phyloP scores from a whole-genome alignment of 2,797 vertebrate genomes.

The Echiichthys vipera region DNA sequence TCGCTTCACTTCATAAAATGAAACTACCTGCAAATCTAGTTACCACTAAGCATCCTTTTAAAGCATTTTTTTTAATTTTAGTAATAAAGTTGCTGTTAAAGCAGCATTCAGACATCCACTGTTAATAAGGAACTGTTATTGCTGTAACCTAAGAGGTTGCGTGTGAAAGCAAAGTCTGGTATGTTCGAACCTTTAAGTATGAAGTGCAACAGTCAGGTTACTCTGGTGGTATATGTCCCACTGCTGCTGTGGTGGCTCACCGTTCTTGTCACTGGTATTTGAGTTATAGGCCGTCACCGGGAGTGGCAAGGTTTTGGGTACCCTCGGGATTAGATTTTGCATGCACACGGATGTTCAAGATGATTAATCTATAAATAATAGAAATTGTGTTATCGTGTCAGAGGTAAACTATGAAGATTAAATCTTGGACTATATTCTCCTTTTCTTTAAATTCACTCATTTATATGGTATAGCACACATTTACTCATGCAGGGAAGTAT shows the following conservation, averaged over 20 bases:
- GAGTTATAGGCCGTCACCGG: slow-evolving; percentile 61
- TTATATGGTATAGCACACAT: neutral
- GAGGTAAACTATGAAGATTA: slow-evolving; percentile 5
- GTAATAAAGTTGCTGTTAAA: neutral
- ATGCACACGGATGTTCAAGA: slow-evolving; percentile 54
- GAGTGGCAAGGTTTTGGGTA: slow-evolving; percentile 25
- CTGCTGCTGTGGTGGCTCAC: slow-evolving; percentile 39
- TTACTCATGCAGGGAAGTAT: neutral
- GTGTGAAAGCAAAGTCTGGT: slow-evolving; percentile 32
- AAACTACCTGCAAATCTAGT: neutral
- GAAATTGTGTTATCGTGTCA: slow-evolving; percentile 6
- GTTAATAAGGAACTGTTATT: slow-evolving; percentile 22
- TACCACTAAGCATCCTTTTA: rapidly evolving
- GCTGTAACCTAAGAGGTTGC: slow-evolving; percentile 29
- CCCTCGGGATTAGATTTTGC: slow-evolving; percentile 63
- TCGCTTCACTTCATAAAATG: neutral
- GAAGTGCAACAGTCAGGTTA: slow-evolving; percentile 30
- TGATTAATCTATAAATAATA: slow-evolving; percentile 58
- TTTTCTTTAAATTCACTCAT: neutral
- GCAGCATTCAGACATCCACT: neutral
- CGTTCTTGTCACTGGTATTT: slow-evolving; percentile 50
- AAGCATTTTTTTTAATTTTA: neutral
- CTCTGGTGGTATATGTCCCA: slow-evolving; percentile 27
- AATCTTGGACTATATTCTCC: neutral
- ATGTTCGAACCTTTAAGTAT: slow-evolving; percentile 23